Conservation (phyloP, 2,113 vertebrate species). For the Brienomyrus longianalis region DNA sequence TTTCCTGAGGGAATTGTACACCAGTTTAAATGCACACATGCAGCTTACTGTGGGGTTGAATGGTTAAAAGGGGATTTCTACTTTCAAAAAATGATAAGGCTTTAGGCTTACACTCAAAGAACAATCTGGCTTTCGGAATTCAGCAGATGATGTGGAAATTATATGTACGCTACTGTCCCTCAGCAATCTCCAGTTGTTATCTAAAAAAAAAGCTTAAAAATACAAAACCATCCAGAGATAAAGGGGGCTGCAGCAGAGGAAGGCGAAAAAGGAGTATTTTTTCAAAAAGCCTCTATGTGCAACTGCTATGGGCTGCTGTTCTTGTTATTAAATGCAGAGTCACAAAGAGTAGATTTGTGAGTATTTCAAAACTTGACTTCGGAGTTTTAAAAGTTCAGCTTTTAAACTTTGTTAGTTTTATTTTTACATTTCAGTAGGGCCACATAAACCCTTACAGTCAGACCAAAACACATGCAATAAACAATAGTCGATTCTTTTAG, state of each 20-base stretch:
- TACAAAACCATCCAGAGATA: conserved; percentile 1
- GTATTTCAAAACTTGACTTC: neutral
- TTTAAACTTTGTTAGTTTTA: neutral
- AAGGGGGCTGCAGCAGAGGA: neutral
- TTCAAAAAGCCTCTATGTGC: neutral
- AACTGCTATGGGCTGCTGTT: neutral
- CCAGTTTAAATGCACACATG: conserved; percentile 8
- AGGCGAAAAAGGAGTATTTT: neutral
- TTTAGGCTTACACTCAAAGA: neutral
- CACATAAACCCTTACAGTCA: neutral
- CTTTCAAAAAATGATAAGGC: conserved; percentile 13
- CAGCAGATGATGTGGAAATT: conserved; percentile 6
- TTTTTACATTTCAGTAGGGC: neutral
- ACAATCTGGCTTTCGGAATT: conserved; percentile 9
- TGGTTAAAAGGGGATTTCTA: conserved; percentile 12
- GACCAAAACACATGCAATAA: neutral
- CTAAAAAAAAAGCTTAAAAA: neutral
- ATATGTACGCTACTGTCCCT: neutral
- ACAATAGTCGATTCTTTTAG: neutral
- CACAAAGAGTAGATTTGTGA: neutral
- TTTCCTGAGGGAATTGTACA: neutral
- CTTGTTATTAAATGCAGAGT: conserved; percentile 5
- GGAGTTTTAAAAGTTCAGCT: neutral
- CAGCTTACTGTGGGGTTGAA: conserved; percentile 8
- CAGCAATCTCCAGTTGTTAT: conserved; percentile 1